Evolutionary conservation across 1,140 invertebrate genomes (phyloP).

Genomic region (Drosophila tsacasi): DNA sequence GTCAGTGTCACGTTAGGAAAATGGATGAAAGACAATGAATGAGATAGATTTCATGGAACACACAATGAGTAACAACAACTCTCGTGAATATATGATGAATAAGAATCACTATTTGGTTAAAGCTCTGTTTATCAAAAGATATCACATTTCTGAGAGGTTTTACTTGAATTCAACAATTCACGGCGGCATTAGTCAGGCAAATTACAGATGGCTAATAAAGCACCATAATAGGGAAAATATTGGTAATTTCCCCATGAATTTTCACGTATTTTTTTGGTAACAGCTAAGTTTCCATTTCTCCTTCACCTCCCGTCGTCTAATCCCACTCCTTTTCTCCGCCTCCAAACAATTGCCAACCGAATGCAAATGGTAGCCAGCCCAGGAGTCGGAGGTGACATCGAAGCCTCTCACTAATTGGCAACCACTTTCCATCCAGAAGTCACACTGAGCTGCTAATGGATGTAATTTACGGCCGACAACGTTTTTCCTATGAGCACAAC

Average conservation of each 20-base stretch:
- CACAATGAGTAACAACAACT: slow-evolving; percentile 40
- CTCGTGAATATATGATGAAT: slow-evolving; percentile 20
- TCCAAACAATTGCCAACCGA: slow-evolving; percentile 21
- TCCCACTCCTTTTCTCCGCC: slow-evolving; percentile 3
- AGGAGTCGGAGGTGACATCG: slow-evolving; percentile 37
- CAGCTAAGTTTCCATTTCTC: not conserved
- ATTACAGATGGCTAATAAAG: slow-evolving; percentile 47
- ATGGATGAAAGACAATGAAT: slow-evolving; percentile 48
- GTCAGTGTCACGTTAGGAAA: slow-evolving; percentile 40
- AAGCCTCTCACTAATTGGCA: slow-evolving; percentile 72
- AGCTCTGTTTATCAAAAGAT: slow-evolving; percentile 15
- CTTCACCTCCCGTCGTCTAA: not conserved
- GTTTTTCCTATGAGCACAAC: slow-evolving; percentile 53
- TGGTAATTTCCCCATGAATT: slow-evolving; percentile 45
- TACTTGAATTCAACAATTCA: not conserved
- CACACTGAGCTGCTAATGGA: slow-evolving; percentile 80
- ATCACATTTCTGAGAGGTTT: slow-evolving; percentile 29
- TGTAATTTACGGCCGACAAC: slow-evolving; percentile 68
- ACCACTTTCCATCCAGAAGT: slow-evolving; percentile 72
- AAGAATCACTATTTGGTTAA: not conserved
- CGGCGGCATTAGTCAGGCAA: not conserved
- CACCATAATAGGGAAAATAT: slow-evolving; percentile 34
- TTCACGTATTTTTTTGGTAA: slow-evolving; percentile 3
- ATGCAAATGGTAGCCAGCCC: slow-evolving; percentile 59
- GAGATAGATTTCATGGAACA: slow-evolving; percentile 46